Base-by-base conservation (phyloP, 2,113 vertebrate species). In the Galemys pyrenaicus region DNA sequence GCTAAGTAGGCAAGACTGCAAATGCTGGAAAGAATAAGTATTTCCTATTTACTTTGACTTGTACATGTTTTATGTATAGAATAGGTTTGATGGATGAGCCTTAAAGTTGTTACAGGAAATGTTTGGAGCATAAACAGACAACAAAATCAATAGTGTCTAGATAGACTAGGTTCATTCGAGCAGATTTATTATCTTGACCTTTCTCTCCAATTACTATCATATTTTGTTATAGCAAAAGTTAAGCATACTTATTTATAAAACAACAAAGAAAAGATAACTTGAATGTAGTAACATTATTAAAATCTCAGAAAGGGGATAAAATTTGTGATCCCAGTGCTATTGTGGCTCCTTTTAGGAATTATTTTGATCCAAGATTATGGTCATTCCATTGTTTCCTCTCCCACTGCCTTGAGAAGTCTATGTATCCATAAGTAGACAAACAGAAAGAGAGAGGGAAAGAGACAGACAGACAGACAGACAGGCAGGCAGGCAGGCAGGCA, bases 31-130 rank as follows among this genome's bases (percentile, higher is more conserved):
- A 54, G 68, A 83, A 24, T 70, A 71, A 82, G 11, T 32, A 73
- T 89, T 95, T 94, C 68, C 70, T 70, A 51, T 80, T 82, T 37
- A 41, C 39, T 94, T 78, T 92, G 46, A 28, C 51, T 82, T 60
- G 15, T 41, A 51, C 30, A 75, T 92, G 68, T 77, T 92, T 96
- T 93, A 95, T 87, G 75, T 77, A 89, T 84, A 89, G 67, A 26
- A 28, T 89, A 89, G 41, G 5, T 71, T 84, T 91, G 77, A 84
- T 62, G 87, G 80, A 91, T 93, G 82, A 89, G 4, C 65, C 79
- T 92, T 92, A 87, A 68, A 78, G 71, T 89, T 86, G 54, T 94
- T 96, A 93, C 74, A 89, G 84, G 75, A 97, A 94, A 74, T 96
- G 71, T 74, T 91, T 89, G 75, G 84, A 89, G 49, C 54, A 93